Evolutionary conservation across 2,797 vertebrate genomes (phyloP), one percentile per base, ranked within the genome.

Genomic region (Cephalopachus bancanus): DNA sequence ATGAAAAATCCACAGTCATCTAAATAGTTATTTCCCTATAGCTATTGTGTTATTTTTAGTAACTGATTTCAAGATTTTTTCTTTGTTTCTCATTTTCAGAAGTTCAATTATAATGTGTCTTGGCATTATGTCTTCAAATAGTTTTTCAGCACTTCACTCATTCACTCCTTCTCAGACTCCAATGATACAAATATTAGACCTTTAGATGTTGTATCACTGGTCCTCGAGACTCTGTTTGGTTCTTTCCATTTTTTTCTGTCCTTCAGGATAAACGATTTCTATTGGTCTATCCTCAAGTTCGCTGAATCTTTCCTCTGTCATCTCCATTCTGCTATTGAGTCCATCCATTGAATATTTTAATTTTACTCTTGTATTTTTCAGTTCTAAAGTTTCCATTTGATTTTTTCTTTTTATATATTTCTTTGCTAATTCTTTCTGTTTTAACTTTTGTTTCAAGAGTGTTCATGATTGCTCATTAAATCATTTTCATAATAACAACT

Each of bases 161-260:
- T 30, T 59, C 51, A n/a, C 30, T 85, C 53, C 26, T 91, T 57
- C 76, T n/a, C 4, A 80, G 65, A 80, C 28, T 71, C 33, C 78
- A 79, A 17, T 53, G 65, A 78, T 22, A 78, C 49, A 89, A 89
- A 65, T 75, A 53, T 65, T 78, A 67, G 60, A 78, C 16, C 16
- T 67, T 71, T 91, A 69, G 33, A 59, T 49, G 53, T 91, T 80
- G 24, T 59, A 53, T 17, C 26, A 67, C 64, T 59, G 26, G 53
- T 59, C 53, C 76, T 28, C 59, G 28, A 49, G 26, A 26, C 28
- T 85, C 65, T 71, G 22, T 71, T 53, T 80, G 33, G 16, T 81
- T 91, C 76, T 91, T 87, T 59, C 7, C 71, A 81, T 74, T 80
- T 90, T 55, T 80, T 57, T 72, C 78, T 71, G 5, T 83, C 60